Evolutionary conservation across 2,797 vertebrate genomes (phyloP).

Genomic region (Enteromius argenteus): DNA sequence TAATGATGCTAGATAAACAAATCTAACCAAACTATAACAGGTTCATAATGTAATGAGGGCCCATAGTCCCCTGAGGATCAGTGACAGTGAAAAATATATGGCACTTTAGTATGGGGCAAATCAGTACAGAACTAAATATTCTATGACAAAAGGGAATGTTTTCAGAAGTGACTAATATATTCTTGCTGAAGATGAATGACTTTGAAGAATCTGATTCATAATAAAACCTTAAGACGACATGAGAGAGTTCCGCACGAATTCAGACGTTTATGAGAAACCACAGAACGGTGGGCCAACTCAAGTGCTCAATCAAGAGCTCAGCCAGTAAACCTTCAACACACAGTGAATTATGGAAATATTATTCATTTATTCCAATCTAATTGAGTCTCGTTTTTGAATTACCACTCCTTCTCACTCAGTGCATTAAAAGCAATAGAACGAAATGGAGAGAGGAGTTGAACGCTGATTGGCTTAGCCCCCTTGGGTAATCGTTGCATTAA

Average conservation of each 20-base stretch:
- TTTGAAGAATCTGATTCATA: slow-evolving; percentile 6
- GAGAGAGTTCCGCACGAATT: slow-evolving; percentile 17
- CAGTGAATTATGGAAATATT: slow-evolving; percentile 47
- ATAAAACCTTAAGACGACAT: neutral
- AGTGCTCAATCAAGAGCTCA: slow-evolving; percentile 39
- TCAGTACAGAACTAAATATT: neutral
- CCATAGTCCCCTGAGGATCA: neutral
- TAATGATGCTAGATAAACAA: neutral
- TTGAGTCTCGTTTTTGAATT: slow-evolving; percentile 46
- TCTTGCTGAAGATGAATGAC: neutral
- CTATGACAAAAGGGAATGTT: neutral
- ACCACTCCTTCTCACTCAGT: slow-evolving; percentile 30
- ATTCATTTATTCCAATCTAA: slow-evolving; percentile 55
- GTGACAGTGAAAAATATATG: neutral
- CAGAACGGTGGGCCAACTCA: slow-evolving; percentile 17
- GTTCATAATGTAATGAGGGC: neutral
- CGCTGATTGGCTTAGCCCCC: slow-evolving; percentile 16
- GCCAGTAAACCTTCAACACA: slow-evolving; percentile 33
- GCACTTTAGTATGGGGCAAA: neutral
- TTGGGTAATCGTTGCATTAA: neutral
- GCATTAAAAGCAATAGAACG: slow-evolving; percentile 26
- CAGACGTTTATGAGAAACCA: slow-evolving; percentile 36
- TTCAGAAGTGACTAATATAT: slow-evolving; percentile 6
- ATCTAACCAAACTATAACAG: neutral
- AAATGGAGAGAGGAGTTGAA: slow-evolving; percentile 14